Percentiles rank a stretch among this genome's conserved stretches.
Conservation (phyloP, 2,888 invertebrate species). For the Stenotaenia linearis region DNA sequence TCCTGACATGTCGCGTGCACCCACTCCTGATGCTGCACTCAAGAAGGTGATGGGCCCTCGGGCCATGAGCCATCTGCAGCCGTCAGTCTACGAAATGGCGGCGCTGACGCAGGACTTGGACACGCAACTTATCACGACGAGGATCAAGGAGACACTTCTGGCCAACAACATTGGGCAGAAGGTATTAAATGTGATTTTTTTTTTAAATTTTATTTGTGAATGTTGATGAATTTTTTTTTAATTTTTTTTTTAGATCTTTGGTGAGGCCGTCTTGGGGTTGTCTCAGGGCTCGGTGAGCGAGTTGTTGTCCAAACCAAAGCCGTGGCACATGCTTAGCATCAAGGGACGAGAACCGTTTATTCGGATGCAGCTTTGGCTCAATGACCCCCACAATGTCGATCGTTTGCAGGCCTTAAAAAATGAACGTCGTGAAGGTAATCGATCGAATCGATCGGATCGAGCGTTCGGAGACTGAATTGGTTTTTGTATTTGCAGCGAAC, state of each 20-base stretch:
- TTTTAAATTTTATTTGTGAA: not conserved
- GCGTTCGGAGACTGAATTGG: too few relatives aligned
- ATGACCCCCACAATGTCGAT: constrained; percentile 91
- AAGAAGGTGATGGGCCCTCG: constrained; percentile 46
- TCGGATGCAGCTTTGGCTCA: constrained; percentile 93
- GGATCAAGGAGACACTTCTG: constrained; percentile 91
- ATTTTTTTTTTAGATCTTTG: constrained; percentile 66
- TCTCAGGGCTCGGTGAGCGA: constrained; percentile 97
- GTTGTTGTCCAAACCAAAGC: constrained; percentile 93
- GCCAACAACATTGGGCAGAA: constrained; percentile 98
- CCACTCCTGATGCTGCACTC: constrained; percentile 39
- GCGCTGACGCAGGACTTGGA: constrained; percentile 93
- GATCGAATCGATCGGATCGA: not conserved
- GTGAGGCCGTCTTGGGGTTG: constrained; percentile 91
- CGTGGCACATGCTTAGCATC: constrained; percentile 98
- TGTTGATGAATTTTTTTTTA: constrained; percentile 15
- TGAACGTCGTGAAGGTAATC: constrained; percentile 67
- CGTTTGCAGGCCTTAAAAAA: constrained; percentile 80
- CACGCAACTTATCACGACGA: constrained; percentile 91
- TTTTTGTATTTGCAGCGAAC: constrained; percentile 56
- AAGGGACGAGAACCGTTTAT: constrained; percentile 96
- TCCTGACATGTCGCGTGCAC: constrained; percentile 41
- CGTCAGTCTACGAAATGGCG: constrained; percentile 97
- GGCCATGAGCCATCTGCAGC: constrained; percentile 66
- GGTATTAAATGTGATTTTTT: constrained; percentile 48